Evolutionary conservation across 92 coral and sea anemone genomes (phyloP).

Genomic region (Ricordea florida): DNA sequence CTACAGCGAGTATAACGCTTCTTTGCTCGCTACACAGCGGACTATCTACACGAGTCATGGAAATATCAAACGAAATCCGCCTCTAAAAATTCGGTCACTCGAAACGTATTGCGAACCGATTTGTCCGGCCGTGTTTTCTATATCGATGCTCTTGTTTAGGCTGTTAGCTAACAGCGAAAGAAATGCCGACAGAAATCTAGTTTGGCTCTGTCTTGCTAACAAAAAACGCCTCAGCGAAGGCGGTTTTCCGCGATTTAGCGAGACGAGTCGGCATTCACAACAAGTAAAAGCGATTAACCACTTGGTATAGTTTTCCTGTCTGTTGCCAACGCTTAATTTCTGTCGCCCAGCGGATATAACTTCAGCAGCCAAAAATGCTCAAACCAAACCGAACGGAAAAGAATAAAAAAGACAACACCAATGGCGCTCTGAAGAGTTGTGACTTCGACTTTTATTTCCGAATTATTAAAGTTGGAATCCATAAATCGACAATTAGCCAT

Average conservation of each 20-base stretch:
- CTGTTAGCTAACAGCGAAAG: no score
- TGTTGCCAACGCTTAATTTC: conserved; percentile 38
- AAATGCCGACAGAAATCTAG: neutral
- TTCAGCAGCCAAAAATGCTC: neutral
- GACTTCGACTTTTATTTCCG: conserved; percentile 8
- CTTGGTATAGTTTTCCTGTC: conserved; percentile 46
- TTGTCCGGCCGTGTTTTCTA: no score
- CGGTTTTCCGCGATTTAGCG: neutral
- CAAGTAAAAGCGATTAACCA: conserved; percentile 43
- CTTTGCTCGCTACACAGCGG: no score
- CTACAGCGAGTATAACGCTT: neutral
- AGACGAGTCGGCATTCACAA: conserved; percentile 22
- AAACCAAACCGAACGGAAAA: conserved; percentile 37
- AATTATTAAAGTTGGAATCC: conserved; percentile 37
- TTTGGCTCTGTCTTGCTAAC: neutral
- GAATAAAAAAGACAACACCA: neutral
- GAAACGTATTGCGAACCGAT: no score
- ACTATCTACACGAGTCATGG: no score
- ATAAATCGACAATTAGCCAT: conserved; percentile 62
- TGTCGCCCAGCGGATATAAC: conserved; percentile 37
- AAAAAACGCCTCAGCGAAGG: no score
- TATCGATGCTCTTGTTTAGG: no score
- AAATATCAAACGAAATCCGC: no score
- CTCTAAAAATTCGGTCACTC: no score
- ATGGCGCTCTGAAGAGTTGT: conserved; percentile 28